These are phyloP conservation scores for Mythimna ferrago DNA, from an alignment of 2,888 invertebrate species.

Conservation along the genomic window DNA sequence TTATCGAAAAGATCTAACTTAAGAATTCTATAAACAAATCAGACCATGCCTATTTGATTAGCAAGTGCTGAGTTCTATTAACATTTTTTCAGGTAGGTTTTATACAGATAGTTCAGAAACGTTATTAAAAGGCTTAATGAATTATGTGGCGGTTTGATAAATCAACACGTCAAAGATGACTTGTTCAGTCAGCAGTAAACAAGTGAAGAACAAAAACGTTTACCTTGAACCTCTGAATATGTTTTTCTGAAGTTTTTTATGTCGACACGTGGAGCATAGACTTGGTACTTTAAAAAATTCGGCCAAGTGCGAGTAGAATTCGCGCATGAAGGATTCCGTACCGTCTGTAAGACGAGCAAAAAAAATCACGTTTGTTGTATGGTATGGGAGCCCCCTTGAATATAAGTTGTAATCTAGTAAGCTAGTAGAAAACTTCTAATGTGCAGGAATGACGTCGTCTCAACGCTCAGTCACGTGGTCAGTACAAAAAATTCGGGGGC, in stretches of 20 bases:
- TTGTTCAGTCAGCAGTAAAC: constrained; percentile 17
- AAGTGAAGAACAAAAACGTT: not conserved
- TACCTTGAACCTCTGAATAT: constrained; percentile 4
- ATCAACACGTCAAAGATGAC: constrained; percentile 6
- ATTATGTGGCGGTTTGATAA: too few species aligned
- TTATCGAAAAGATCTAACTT: not conserved
- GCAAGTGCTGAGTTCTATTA: too few species aligned
- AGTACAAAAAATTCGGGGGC: too few species aligned
- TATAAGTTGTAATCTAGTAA: too few species aligned
- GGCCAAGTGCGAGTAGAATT: too few species aligned
- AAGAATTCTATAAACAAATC: not conserved
- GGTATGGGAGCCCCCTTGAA: too few species aligned
- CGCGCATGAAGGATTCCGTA: too few species aligned
- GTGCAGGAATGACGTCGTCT: too few species aligned
- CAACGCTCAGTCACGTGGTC: too few species aligned
- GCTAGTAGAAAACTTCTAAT: too few species aligned
- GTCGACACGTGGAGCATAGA: not conserved
- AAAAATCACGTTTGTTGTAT: too few species aligned
- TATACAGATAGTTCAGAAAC: not conserved
- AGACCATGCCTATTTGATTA: not conserved
- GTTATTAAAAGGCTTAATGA: constrained; percentile 4
- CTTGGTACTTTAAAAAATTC: not conserved
- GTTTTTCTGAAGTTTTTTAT: not conserved
- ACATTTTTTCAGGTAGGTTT: not conserved
- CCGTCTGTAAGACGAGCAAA: too few species aligned